Base-by-base conservation (phyloP, 2,113 vertebrate species). In the Pituophis catenifer region DNA sequence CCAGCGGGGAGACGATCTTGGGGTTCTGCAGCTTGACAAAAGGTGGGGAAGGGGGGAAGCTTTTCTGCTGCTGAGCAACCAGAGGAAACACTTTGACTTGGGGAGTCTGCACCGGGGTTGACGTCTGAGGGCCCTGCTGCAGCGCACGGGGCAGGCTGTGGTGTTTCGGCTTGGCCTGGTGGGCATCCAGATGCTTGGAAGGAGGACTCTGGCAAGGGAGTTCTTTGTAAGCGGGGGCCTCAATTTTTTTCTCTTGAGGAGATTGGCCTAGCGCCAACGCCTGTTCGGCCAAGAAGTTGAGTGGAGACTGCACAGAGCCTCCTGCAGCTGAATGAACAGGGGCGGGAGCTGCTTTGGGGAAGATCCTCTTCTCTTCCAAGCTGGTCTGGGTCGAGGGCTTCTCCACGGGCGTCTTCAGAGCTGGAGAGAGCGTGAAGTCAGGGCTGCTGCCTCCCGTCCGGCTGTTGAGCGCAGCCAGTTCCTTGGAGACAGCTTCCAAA, bases 211-310 rank as follows among this genome's bases (percentile, higher is more conserved):
- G 98, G 96, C 96, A 96, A 50, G 97, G 91, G 8, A 97, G 95
- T 23, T 98, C 98, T 96, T 98, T 98, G 95, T 97, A 98, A 94
- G 94, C 95, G 62, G 97, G 96, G 94, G 93, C 97, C 91, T 98
- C 97, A 1, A 94, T 0, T 94, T 98, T 98, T 93, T 98, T 98
- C 92, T 98, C 98, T 95, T 97, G 97, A 95, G 98, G 96, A 92
- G 98, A 94, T 90, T 98, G 98, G 62, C 98, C 98, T 91, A 98
- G 93, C 0, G 97, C 97, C 65, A 98, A 94, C 53, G 98, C 97
- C 96, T 98, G 98, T 91, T 98, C 98, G 17, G 98, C 98, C 93
- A 98, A 94, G 94, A 98, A 98, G 94, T 97, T 98, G 8, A 98
- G 97, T 23, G 98, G 97, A 50, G 98, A 98, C 91, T 98, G 97